Evolutionary conservation across 2,113 vertebrate genomes (phyloP), one percentile per base, ranked within the genome.

Genomic region (Dicerorhinus sumatrensis): DNA sequence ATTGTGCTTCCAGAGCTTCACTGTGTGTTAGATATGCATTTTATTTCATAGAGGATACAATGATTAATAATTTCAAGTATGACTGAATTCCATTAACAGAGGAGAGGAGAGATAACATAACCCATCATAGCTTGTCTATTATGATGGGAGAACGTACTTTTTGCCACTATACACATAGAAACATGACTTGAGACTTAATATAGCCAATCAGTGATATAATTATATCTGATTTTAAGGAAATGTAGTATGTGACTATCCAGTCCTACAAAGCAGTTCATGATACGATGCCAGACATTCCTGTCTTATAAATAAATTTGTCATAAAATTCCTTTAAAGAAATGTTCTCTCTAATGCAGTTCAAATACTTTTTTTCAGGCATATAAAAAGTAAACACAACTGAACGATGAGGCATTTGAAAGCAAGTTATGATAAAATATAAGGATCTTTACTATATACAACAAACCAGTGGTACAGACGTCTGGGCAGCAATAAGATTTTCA

Each of bases 351-450:
- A 39, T 70, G 7, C 20, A 93, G 51, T 81, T 72, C 75, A 76
- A 87, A 80, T 12, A 18, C 6, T 79, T 72, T 75, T 86, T 82
- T 84, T 23, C 51, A 84, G 31, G 8, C 10, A 46, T 25, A 90
- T 36, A 77, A 86, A 87, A 94, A 83, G 48, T 58, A 82, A 93
- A 54, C 23, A 72, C 13, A 72, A 8, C 33, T 96, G 72, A 96
- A 93, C 56, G 8, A 81, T 70, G 46, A 67, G 13, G 13, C 7
- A 76, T 62, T 85, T 89, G 13, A 96, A 77, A 91, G 9, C 51
- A 89, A 75, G 7, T 76, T 83, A 85, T 79, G 9, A 9, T 90
- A 79, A 80, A 87, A 42, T 90, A 87, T 76, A 90, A 90, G 70
- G 6, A 11, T 80, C n/a, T 95, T 79, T 62, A 82, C 73, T 75